These are phyloP conservation scores for Zenarchopterus dispar DNA, from an alignment of 2,797 vertebrate genomes.

Conservation along the genomic window DNA sequence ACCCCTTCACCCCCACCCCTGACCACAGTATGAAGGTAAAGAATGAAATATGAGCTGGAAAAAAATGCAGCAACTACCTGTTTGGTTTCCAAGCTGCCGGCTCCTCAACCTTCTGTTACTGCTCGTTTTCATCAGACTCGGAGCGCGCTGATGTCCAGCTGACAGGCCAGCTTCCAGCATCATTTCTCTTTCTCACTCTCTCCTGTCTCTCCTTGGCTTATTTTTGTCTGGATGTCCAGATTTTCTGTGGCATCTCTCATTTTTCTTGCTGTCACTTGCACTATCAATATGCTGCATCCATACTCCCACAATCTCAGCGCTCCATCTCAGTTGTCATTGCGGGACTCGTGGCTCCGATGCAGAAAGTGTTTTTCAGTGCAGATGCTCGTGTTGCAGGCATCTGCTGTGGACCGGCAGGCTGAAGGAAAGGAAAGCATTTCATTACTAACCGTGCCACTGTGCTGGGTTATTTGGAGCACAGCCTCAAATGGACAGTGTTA, in stretches of 20 bases:
- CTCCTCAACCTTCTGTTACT: constrained; percentile 39
- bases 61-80: constrained; percentile 13
- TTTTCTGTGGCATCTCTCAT: constrained; percentile 32
- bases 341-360: constrained; percentile 3
- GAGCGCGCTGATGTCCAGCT: constrained; percentile 41
- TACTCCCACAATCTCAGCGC: background rate
- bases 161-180: constrained; percentile 21
- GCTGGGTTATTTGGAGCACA: no score
- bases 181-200: constrained; percentile 1
- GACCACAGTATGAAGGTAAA: constrained; percentile 3
- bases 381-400: background rate
- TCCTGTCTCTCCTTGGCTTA: constrained; percentile 14
- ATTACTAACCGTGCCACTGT: no score
- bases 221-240: constrained; percentile 26
- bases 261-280: constrained; percentile 35
- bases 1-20: no score
- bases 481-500: no score
- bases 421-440: no score
- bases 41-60: constrained; percentile 12
- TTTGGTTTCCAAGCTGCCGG: constrained; percentile 18
- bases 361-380: no score
- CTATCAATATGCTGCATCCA: constrained; percentile 1
- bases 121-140: constrained; percentile 60
- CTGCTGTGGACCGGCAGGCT: no score
- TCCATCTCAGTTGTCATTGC: constrained; percentile 24